Base-by-base conservation (phyloP, 2,797 vertebrate genomes). In the Chrosomus eos region DNA sequence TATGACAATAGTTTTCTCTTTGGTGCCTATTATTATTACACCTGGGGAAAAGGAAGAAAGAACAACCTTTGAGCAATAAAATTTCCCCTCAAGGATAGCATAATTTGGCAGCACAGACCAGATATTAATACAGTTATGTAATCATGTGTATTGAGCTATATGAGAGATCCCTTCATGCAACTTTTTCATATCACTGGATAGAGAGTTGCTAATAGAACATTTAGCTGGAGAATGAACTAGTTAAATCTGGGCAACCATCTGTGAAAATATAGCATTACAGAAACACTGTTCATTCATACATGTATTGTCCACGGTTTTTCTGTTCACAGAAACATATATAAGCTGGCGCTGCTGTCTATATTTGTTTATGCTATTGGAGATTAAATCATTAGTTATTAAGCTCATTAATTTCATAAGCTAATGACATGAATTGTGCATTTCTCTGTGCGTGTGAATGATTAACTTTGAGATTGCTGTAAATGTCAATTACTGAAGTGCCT, bases 401-500 rank as follows among this genome's bases (percentile, higher is more conserved):
- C n/a, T 68, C 11, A 5, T 13, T 55, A 0, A 53, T 40, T 83
- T 58, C 8, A 23, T 83, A 26, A 28, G 43, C 8, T 82, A 74
- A 51, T 80, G 43, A n/a, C 45, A 33, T 55, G 33, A 38, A 19
- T 51, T 68, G 70, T n/a, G 36, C 33, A 45, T 78, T 73, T 43
- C 36, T 43, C 38, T 62, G 4, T 40, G 28, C 13, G 31, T 80
- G 26, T 48, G 58, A 48, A 79, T 73, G n/a, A 77, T 43, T 87
- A 55, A 43, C 6, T 43, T 11, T 58, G 45, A 26, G 36, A 66
- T 53, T 23, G 43, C 16, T 11, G 36, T 21, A 51, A 33, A 72
- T 55, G 80, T 66, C 67, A 77, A 87, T 87, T 87, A 87, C 73
- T 33, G 55, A 64, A 70, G 71, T 60, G 55, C 48, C 82, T 67